phyloP scores from a whole-genome alignment of 2,113 vertebrate genomes.

The Mionectes macconnelli region DNA sequence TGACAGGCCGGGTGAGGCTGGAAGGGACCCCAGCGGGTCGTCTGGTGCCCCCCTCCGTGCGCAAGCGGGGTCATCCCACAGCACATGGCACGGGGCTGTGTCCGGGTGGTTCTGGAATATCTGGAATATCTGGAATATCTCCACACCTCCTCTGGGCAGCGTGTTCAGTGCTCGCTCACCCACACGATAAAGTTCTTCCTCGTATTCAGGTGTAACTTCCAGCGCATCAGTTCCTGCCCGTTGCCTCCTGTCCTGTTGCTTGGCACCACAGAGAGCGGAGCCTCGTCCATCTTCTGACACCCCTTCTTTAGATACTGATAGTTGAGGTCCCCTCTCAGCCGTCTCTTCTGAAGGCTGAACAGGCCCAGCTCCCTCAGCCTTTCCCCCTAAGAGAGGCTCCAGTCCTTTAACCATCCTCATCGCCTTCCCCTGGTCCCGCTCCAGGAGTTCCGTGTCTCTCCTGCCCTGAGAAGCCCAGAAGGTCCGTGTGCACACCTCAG shows the following conservation, averaged over 20 bases:
- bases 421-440: rapidly evolving
- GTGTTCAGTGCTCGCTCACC: not conserved
- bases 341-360: no score
- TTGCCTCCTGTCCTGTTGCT: not conserved
- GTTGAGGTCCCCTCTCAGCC: no score
- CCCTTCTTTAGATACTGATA: not conserved
- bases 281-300: not conserved
- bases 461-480: not conserved
- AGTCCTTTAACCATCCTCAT: rapidly evolving
- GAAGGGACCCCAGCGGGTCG: not conserved
- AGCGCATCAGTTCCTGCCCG: no score
- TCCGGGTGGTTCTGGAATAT: not conserved
- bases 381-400: rapidly evolving
- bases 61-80: not conserved
- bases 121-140: not conserved
- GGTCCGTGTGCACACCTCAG: rapidly evolving
- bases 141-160: rapidly evolving
- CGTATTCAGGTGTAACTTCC: no score
- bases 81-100: not conserved
- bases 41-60: not conserved
- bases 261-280: not conserved
- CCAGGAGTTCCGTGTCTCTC: no score
- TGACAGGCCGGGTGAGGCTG: not conserved
- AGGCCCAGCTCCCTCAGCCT: not conserved
- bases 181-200: not conserved